Conservation (phyloP, 2,888 invertebrate genomes). For the Ephialtes manifestator region DNA sequence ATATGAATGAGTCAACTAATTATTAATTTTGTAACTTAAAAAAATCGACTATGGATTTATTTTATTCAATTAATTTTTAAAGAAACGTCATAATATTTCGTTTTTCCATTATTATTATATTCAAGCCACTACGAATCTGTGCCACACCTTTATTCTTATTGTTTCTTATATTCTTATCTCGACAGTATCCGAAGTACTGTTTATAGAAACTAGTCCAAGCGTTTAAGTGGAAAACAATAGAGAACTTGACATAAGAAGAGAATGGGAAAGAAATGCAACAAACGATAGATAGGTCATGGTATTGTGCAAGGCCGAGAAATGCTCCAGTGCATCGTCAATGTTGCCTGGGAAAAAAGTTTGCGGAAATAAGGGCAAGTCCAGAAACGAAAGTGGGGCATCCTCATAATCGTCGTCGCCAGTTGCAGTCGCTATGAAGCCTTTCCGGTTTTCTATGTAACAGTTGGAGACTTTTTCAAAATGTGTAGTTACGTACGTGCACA, state of each 20-base stretch:
- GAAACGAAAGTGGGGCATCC: conserved; percentile 68
- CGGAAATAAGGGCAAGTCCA: conserved; percentile 65
- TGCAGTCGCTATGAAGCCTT: not conserved
- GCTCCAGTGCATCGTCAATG: conserved; percentile 17
- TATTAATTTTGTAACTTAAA: too few relatives aligned
- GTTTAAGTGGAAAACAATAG: not conserved
- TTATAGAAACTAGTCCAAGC: not conserved
- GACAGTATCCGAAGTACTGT: not conserved
- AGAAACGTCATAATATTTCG: too few relatives aligned
- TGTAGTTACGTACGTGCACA: conserved; percentile 11
- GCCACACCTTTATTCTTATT: not conserved
- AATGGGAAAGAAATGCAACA: conserved; percentile 30
- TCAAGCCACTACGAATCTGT: not conserved
- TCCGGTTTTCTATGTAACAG: conserved; percentile 41
- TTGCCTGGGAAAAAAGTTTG: conserved; percentile 56
- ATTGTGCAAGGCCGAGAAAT: conserved; percentile 7
- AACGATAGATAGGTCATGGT: conserved; percentile 8
- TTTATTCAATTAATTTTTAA: too few relatives aligned
- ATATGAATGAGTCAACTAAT: too few relatives aligned
- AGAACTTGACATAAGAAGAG: conserved; percentile 1
- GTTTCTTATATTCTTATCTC: conserved; percentile 5
- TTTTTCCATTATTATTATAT: not conserved
- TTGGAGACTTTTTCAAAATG: conserved; percentile 31
- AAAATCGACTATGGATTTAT: too few relatives aligned
- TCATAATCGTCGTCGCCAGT: conserved; percentile 44